Evolutionary conservation across 2,797 vertebrate species (phyloP).

Genomic region (Phrynocephalus guinanensis): DNA sequence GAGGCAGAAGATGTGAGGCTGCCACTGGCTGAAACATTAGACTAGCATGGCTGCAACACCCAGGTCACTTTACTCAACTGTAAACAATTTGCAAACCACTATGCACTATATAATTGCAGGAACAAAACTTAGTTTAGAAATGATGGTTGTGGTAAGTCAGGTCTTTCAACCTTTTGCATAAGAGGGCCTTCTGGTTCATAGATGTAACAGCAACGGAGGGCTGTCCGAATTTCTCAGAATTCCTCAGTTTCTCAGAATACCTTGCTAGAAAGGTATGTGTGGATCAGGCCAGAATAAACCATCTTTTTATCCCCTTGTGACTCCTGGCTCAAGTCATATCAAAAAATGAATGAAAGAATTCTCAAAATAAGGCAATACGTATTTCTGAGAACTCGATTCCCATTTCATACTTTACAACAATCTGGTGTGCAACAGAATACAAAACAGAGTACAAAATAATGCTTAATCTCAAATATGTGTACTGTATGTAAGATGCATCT

Average conservation of each 20-base stretch:
- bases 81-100: not conserved
- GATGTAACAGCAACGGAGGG: not conserved
- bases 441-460: not conserved
- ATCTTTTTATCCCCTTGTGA: constrained; percentile 3
- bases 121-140: not conserved
- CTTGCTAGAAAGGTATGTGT: not conserved
- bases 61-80: not conserved
- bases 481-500: not conserved
- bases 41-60: not conserved
- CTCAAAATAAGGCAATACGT: not conserved
- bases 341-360: constrained; percentile 24
- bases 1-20: no score
- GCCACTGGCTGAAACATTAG: no score
- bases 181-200: not conserved
- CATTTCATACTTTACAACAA: not conserved
- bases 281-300: constrained; percentile 1
- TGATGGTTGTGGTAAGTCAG: constrained; percentile 3
- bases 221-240: not conserved
- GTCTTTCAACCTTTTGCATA: constrained; percentile 10
- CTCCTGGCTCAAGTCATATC: constrained; percentile 26
- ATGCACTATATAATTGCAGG: not conserved
- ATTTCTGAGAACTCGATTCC: not conserved
- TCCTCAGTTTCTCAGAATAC: not conserved
- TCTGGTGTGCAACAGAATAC: not conserved
- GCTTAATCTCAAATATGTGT: not conserved